Base-by-base conservation (phyloP, 2,888 invertebrate species). In the Drosophila subquinaria region DNA sequence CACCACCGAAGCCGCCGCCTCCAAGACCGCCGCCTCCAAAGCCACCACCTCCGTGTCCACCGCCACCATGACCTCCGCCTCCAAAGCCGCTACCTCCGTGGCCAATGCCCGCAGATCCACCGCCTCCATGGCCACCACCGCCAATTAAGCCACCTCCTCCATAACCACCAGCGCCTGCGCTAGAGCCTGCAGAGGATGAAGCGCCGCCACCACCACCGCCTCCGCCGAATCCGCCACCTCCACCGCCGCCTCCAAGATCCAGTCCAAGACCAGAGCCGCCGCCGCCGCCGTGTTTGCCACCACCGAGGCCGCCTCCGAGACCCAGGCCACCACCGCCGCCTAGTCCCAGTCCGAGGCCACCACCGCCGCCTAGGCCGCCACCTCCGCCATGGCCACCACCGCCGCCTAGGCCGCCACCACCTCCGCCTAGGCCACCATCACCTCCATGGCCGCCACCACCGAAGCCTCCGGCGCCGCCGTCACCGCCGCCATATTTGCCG, bases 401-500 rank as follows among this genome's bases (percentile, higher is more conserved):
- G 4, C 70, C 71, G 15, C 43, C 57, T 4, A 53, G 27, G 20
- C 60, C 65, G 10, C 67, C 70, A 9, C 40, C 55, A 3, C 27
- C 52, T 10, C 64, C 64, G 15, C 43, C 57, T 4, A 53, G 27
- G 20, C 60, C 65, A 13, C 67, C 70, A 9, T 40, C 55, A 3
- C 27, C 52, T 10, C 64, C 64, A 13, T 23, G 47, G 15, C 57
- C 57, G 4, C 65, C 51, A 3, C 57, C 63, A 8, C 70, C 71
- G 15, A 38, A 50, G 9, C 69, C 72, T 8, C 61, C 65, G 15
- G 35, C 51, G 0, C 51, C 56, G 0, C 51, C 56, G 3, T 71
- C 76, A 5, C 72, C 72, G 9, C 67, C 61, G 15, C 75, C 76
- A 27, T 23, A 67, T 59, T 63, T 63, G 17, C 72, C 75, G 4